Percentiles rank a stretch among this genome's conserved stretches.
Conservation (phyloP, 1,140 invertebrate genomes). For the Lepidurus arcticus region DNA sequence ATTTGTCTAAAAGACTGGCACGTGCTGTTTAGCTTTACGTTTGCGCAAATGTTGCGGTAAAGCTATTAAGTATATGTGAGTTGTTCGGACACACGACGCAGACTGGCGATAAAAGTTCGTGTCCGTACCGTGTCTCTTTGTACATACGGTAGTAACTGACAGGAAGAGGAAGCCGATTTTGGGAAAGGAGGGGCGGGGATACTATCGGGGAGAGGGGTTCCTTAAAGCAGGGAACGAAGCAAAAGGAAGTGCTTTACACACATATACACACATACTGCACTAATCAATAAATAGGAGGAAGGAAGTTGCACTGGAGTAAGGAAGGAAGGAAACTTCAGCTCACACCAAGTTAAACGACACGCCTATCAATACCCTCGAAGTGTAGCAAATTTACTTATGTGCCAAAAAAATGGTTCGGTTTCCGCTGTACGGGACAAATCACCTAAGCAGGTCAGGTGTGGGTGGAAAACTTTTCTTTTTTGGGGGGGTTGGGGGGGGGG, state of each 20-base stretch:
- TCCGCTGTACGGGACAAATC: neutral
- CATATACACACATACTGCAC: slow-evolving; percentile 7
- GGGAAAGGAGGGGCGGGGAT: neutral
- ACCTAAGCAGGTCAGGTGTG: neutral
- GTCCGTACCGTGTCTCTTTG: neutral
- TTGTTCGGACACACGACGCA: neutral
- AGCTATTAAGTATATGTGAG: neutral
- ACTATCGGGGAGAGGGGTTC: neutral
- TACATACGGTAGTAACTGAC: neutral
- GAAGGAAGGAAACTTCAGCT: slow-evolving; percentile 19
- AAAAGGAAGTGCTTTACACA: slow-evolving; percentile 22
- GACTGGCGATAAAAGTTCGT: neutral
- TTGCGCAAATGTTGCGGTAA: neutral
- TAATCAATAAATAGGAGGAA: slow-evolving; percentile 22
- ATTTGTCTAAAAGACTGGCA: no score
- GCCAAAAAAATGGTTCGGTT: neutral
- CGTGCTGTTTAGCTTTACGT: neutral
- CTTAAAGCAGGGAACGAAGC: neutral
- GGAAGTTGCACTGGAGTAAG: neutral
- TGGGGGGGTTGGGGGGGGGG: neutral
- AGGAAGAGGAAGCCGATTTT: slow-evolving; percentile 20
- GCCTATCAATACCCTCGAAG: neutral
- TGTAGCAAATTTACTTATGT: neutral
- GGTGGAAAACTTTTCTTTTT: neutral
- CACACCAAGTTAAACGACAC: neutral